A percentile compares a stretch with the other conserved stretches of the same genome.
Conservation (phyloP, 2,113 vertebrate genomes). For the Nerophis lumbriciformis region DNA sequence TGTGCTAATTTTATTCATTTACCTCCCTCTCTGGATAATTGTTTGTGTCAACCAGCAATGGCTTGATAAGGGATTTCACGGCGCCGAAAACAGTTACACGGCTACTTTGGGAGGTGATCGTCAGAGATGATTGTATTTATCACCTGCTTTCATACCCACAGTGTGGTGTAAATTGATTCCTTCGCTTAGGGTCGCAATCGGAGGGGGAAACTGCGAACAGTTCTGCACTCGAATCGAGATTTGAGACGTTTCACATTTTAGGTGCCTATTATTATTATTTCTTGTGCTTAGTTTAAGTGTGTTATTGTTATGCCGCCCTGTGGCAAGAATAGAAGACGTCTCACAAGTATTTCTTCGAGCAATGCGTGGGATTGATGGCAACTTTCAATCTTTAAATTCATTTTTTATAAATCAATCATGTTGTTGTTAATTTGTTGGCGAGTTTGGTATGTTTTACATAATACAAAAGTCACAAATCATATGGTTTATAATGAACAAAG, state of each 20-base stretch:
- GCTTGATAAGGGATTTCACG: slow-evolving; percentile 75
- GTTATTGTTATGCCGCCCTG: not conserved
- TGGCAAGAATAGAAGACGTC: too few species aligned
- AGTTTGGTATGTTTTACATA: too few species aligned
- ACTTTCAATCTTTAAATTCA: too few species aligned
- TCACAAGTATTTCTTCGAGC: too few species aligned
- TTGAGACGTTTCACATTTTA: too few species aligned
- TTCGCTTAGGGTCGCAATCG: slow-evolving; percentile 51
- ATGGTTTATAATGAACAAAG: too few species aligned
- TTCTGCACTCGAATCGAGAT: slow-evolving; percentile 25
- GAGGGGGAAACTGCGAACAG: slow-evolving; percentile 38
- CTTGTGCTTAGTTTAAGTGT: too few species aligned
- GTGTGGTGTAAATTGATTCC: slow-evolving; percentile 69
- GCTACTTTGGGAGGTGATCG: slow-evolving; percentile 72
- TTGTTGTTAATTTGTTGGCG: too few species aligned
- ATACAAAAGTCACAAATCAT: too few species aligned
- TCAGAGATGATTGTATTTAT: slow-evolving; percentile 73
- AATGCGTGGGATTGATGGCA: too few species aligned
- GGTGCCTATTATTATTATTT: too few species aligned
- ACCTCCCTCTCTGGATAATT: slow-evolving; percentile 73
- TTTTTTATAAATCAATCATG: too few species aligned
- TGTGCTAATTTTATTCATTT: slow-evolving; percentile 75
- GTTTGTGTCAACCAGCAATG: slow-evolving; percentile 73
- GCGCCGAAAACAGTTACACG: slow-evolving; percentile 67
- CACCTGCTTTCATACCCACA: slow-evolving; percentile 70